Evolutionary conservation across 2,797 vertebrate genomes (phyloP).

Genomic region (Tragopan temminckii): DNA sequence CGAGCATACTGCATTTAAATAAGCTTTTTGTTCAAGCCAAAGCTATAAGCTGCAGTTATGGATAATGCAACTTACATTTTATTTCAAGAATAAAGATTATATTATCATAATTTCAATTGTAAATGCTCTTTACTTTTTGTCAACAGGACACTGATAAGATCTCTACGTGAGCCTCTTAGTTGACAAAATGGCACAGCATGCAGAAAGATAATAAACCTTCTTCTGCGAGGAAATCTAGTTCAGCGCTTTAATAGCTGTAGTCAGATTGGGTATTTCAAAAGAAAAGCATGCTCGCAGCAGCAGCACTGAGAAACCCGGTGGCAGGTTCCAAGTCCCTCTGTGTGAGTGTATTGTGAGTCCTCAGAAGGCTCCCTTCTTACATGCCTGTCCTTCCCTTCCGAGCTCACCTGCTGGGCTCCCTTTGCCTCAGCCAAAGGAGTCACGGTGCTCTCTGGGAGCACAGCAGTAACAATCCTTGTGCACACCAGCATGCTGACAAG

Average conservation of each 20-base stretch:
- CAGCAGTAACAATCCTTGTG: fast-evolving
- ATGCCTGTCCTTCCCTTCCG: fast-evolving
- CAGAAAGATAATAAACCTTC: not conserved
- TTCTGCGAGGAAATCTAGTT: not conserved
- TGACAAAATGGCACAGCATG: slow-evolving; percentile 8
- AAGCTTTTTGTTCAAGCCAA: slow-evolving; percentile 30
- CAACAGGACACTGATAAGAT: slow-evolving; percentile 13
- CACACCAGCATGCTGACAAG: fast-evolving
- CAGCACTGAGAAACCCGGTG: not conserved
- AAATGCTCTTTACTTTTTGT: slow-evolving; percentile 54
- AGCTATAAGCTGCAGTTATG: slow-evolving; percentile 33
- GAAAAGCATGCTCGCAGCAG: not conserved
- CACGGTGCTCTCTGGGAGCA: not conserved
- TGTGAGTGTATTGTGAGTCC: fast-evolving
- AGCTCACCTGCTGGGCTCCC: not conserved
- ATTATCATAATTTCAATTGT: slow-evolving; percentile 65
- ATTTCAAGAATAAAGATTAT: slow-evolving; percentile 50
- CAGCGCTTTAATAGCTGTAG: not conserved
- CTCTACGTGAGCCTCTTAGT: not conserved
- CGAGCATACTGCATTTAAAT: slow-evolving; percentile 40
- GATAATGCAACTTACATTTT: slow-evolving; percentile 35
- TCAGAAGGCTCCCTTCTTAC: fast-evolving
- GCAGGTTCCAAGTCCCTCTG: fast-evolving
- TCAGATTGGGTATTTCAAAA: not conserved
- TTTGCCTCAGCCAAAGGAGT: not conserved